phyloP scores from a whole-genome alignment of 30 jellyfish, hydroid and myxozoan genomes.

The Aurelia aurita region DNA sequence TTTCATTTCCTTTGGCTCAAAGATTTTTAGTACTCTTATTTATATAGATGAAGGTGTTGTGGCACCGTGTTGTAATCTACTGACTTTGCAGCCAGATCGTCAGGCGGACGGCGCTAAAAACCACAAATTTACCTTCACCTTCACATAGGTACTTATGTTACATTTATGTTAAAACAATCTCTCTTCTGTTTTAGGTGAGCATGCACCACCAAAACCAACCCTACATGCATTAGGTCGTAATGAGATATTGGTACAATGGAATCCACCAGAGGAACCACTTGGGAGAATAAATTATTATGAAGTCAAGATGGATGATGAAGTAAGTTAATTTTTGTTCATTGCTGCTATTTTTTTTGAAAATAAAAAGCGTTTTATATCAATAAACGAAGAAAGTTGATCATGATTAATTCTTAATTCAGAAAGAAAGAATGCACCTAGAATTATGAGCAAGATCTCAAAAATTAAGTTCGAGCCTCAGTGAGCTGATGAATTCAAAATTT shows the following conservation, averaged over 20 bases:
- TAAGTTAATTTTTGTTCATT: not conserved
- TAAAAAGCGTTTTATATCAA: not conserved
- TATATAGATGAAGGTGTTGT: too few species aligned
- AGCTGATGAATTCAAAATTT: too few species aligned
- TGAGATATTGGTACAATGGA: conserved; percentile 86
- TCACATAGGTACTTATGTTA: too few species aligned
- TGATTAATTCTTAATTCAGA: too few species aligned
- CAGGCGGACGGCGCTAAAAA: not conserved
- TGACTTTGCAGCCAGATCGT: not conserved
- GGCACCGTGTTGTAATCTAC: too few species aligned
- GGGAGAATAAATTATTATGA: conserved; percentile 88
- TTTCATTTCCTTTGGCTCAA: too few species aligned
- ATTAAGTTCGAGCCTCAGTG: too few species aligned
- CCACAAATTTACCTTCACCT: too few species aligned
- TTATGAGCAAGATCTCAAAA: too few species aligned
- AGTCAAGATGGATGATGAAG: conserved; percentile 82
- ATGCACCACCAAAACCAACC: conserved; percentile 82
- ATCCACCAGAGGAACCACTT: conserved; percentile 82
- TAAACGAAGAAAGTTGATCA: not conserved
- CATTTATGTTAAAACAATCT: too few species aligned
- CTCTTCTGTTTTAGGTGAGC: conserved; percentile 55
- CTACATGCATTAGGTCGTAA: conserved; percentile 72
- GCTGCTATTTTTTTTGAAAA: not conserved
- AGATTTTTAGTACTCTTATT: too few species aligned
- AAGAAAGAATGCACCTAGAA: too few species aligned